Conservation (phyloP, 2,888 invertebrate species). For the Vandiemenella viatica region DNA sequence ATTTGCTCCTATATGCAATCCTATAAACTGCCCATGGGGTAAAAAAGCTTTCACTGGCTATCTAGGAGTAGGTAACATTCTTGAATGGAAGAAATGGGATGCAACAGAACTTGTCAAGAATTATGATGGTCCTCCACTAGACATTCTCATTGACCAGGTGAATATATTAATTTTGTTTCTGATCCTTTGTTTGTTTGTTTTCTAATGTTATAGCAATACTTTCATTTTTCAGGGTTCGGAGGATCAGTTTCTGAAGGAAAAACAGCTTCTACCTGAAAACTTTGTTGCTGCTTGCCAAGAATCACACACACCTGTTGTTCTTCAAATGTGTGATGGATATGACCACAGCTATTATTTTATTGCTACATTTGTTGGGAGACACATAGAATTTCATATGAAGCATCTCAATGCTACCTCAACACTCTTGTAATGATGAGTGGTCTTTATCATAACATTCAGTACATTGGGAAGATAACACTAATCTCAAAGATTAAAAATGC, state of each 20-base stretch:
- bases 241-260: conserved; percentile 62
- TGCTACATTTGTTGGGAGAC: conserved; percentile 80
- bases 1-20: conserved; percentile 90
- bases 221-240: conserved; percentile 48
- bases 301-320: conserved; percentile 49
- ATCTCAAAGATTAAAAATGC: too few species aligned
- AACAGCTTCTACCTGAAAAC: conserved; percentile 72
- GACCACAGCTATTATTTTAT: conserved; percentile 94
- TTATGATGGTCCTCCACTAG: conserved; percentile 70
- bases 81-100: conserved; percentile 70
- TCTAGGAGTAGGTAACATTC: conserved; percentile 45
- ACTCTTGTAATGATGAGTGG: too few species aligned
- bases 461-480: too few species aligned
- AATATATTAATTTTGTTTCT: background rate
- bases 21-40: conserved; percentile 74
- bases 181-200: background rate
- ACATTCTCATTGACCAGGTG: conserved; percentile 78
- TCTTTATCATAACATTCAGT: too few species aligned
- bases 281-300: conserved; percentile 54
- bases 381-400: conserved; percentile 77
- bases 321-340: conserved; percentile 67
- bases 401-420: conserved; percentile 41
- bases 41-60: conserved; percentile 70
- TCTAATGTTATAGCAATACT: background rate
- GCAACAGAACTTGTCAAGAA: conserved; percentile 64